phyloP scores from a whole-genome alignment of 2,888 invertebrate species.

The Agrypnus murinus region DNA sequence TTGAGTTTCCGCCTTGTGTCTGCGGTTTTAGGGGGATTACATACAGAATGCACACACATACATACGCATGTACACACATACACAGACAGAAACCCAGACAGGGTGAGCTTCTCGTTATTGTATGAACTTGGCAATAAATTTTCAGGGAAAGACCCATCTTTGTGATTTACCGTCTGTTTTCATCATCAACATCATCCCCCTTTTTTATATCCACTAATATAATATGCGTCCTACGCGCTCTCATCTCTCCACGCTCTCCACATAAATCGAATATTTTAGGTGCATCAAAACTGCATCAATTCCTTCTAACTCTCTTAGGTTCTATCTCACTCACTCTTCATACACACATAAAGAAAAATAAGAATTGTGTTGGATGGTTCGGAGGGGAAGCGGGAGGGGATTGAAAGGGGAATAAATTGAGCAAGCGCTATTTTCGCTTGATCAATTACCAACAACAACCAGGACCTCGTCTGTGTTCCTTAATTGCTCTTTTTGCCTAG shows the following conservation, averaged over 20 bases:
- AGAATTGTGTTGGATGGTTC: too few species aligned
- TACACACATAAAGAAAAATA: too few species aligned
- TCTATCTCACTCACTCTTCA: too few species aligned
- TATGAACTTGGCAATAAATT: constrained; percentile 1
- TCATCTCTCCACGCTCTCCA: too few species aligned
- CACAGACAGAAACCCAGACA: background rate
- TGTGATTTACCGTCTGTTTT: constrained; percentile 32
- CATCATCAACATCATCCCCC: too few species aligned
- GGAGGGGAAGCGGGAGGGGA: background rate
- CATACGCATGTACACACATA: too few species aligned
- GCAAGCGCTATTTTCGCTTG: constrained; percentile 1
- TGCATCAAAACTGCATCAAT: constrained; percentile 37
- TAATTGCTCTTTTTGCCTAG: constrained; percentile 25
- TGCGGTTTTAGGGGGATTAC: constrained; percentile 24
- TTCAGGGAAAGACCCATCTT: constrained; percentile 18
- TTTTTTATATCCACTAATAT: too few species aligned
- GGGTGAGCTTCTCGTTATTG: constrained; percentile 26
- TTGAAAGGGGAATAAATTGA: background rate
- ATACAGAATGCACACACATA: background rate
- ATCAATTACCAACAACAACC: constrained; percentile 17
- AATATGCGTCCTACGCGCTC: too few species aligned
- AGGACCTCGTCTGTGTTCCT: constrained; percentile 7
- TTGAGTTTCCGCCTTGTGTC: constrained; percentile 22
- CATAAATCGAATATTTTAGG: constrained; percentile 30
- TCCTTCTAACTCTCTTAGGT: too few species aligned